Evolutionary conservation across 2,797 vertebrate genomes (phyloP), one percentile per base, ranked within the genome.

Genomic region (Spinibarbus caldwelli): DNA sequence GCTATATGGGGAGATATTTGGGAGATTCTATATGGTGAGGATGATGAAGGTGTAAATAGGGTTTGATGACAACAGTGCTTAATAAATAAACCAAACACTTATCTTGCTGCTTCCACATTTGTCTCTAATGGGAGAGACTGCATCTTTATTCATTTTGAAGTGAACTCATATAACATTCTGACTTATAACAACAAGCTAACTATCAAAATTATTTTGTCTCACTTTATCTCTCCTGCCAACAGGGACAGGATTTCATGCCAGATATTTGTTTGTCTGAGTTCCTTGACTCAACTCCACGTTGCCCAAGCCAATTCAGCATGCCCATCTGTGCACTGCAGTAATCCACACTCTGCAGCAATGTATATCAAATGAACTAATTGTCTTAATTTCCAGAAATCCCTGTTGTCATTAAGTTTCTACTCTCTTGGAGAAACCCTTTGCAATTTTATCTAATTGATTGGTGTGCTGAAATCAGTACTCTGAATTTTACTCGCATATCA

Each of bases 301-400:
- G 76, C 49, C 43, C 12, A 66, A 80, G 84, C 84, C 87, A 82
- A 85, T 64, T 77, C 73, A 68, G 49, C 26, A 57, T 54, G 72
- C 84, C 86, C 76, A 78, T 84, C 72, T 82, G 86, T 91, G 41
- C 76, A 77, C 82, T 82, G 2, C 38, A 36, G 47, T 87, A 87
- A 84, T 87, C 86, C 89, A 73, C 77, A 21, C 78, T 91, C 87
- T 89, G 89, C 89, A 89, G 67, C 86, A 76, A 82, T 90, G 90
- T 90, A 91, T 92, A 93, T 93, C 86, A 90, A 92, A 93, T 86
- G 36, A 91, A 90, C 86, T 88, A 89, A 94, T 95, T 92, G 93
- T 88, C 82, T 38, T 92, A 94, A 94, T 90, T 93, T 90, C 85
- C 86, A 89, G 87, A 92, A 92, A 92, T 92, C 92, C 92, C 89